Evolutionary conservation across 37 sponge, comb jelly and placozoan genomes (phyloP).

Genomic region (Agelas oroides): DNA sequence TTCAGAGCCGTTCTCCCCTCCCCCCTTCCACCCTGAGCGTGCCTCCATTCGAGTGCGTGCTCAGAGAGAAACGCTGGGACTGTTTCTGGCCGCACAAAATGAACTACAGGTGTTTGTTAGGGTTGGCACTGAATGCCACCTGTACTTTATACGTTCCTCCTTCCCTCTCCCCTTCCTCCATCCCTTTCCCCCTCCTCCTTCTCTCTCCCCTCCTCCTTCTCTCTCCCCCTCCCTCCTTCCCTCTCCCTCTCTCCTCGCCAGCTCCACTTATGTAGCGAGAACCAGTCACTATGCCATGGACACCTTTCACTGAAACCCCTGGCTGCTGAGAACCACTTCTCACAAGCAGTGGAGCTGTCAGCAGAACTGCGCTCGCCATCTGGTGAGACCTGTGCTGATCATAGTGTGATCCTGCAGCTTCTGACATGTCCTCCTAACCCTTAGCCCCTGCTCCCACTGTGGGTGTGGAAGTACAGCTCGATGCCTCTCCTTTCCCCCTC

Average conservation of each 20-base stretch:
- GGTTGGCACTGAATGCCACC: no score
- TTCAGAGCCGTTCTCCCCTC: slow-evolving; percentile 58
- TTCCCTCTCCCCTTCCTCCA: no score
- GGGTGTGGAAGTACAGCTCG: slow-evolving; percentile 2
- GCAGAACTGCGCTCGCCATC: no score
- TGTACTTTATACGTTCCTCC: no score
- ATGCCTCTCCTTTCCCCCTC: neutral
- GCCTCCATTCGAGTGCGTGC: slow-evolving; percentile 65
- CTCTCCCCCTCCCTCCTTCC: no score
- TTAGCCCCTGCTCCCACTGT: neutral
- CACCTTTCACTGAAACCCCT: neutral
- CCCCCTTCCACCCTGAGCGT: slow-evolving; percentile 68
- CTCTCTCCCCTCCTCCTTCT: no score
- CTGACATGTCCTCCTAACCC: neutral
- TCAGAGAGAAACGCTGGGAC: neutral
- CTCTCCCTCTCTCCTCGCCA: neutral
- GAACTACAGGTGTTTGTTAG: slow-evolving; percentile 45
- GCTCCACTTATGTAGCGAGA: slow-evolving; percentile 23
- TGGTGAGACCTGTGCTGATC: neutral
- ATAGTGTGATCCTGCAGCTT: neutral
- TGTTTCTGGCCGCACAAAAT: slow-evolving; percentile 58
- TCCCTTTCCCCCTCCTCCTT: no score
- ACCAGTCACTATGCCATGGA: neutral
- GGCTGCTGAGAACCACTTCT: neutral
- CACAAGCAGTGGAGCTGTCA: neutral